Conservation (phyloP, 2,888 invertebrate genomes). For the Agrochola macilenta region DNA sequence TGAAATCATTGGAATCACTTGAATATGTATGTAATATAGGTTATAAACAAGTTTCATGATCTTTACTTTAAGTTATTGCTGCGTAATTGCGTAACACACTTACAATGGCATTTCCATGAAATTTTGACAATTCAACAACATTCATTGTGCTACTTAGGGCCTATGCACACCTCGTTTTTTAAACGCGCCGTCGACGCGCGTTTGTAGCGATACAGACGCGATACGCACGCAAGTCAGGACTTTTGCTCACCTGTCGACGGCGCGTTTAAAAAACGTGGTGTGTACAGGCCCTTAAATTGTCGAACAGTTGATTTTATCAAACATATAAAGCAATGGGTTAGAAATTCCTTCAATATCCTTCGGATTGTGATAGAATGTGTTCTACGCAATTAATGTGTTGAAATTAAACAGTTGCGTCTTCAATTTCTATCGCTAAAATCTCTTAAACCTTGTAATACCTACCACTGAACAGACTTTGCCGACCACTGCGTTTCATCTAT, state of each 20-base stretch:
- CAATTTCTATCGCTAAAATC: background rate
- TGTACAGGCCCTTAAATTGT: too few relatives aligned
- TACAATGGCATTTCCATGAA: background rate
- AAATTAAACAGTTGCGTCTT: background rate
- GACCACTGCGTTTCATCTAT: slow-evolving; percentile 11
- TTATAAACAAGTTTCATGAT: background rate
- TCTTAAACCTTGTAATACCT: background rate
- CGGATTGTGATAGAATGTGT: background rate
- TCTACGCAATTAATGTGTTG: background rate
- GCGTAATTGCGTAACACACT: too few relatives aligned
- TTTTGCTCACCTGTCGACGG: too few relatives aligned
- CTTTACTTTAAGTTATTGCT: background rate
- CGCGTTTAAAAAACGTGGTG: too few relatives aligned
- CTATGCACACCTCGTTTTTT: too few relatives aligned
- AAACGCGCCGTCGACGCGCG: too few relatives aligned
- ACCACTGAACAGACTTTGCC: background rate
- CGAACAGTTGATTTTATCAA: background rate
- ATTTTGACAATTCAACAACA: background rate
- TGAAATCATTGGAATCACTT: background rate
- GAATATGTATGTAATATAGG: background rate
- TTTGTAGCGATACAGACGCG: too few relatives aligned
- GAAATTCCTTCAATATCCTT: background rate
- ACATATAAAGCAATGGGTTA: background rate
- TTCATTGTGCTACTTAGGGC: background rate
- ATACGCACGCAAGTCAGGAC: too few relatives aligned